A percentile compares a stretch with the other conserved stretches of the same genome.
Conservation (phyloP, 1,140 invertebrate species). For the Ectropis grisescens region DNA sequence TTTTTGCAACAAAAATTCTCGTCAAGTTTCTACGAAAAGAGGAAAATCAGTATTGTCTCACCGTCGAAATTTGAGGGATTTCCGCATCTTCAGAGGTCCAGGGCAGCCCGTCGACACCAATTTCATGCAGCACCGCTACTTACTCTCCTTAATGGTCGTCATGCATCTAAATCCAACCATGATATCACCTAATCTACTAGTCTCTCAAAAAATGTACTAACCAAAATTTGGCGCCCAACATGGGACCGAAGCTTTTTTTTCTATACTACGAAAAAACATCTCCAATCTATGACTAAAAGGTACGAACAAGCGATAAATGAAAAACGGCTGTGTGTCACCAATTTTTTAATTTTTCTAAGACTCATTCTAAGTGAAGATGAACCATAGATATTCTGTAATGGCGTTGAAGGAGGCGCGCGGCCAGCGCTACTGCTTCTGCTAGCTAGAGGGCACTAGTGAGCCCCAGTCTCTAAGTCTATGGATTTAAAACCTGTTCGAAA, state of each 20-base stretch:
- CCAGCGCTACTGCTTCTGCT: slow-evolving; percentile 42
- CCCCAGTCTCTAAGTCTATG: slow-evolving; percentile 16
- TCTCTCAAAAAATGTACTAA: slow-evolving; percentile 27
- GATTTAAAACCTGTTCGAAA: slow-evolving; percentile 6
- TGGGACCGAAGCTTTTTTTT: slow-evolving; percentile 34
- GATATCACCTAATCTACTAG: slow-evolving; percentile 8
- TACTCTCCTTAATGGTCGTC: slow-evolving; percentile 24
- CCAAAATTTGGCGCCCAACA: slow-evolving; percentile 33
- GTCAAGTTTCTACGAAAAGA: too few species aligned
- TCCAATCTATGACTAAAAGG: slow-evolving; percentile 27
- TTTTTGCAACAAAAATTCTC: too few species aligned
- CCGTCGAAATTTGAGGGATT: slow-evolving; percentile 12
- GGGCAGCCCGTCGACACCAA: slow-evolving; percentile 15
- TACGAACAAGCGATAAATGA: slow-evolving; percentile 62
- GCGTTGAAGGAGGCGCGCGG: slow-evolving; percentile 51
- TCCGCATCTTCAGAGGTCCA: slow-evolving; percentile 29
- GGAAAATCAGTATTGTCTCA: slow-evolving; percentile 35
- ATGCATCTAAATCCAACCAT: slow-evolving; percentile 46
- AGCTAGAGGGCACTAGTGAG: slow-evolving; percentile 27
- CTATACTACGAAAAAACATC: slow-evolving; percentile 33
- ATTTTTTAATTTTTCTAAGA: slow-evolving; percentile 53
- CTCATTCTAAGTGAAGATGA: slow-evolving; percentile 62
- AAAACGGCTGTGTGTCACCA: slow-evolving; percentile 62
- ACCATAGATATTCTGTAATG: slow-evolving; percentile 38
- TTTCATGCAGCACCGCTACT: slow-evolving; percentile 42